Evolutionary conservation across 2,113 vertebrate species (phyloP).

Genomic region (Tinamus guttatus): DNA sequence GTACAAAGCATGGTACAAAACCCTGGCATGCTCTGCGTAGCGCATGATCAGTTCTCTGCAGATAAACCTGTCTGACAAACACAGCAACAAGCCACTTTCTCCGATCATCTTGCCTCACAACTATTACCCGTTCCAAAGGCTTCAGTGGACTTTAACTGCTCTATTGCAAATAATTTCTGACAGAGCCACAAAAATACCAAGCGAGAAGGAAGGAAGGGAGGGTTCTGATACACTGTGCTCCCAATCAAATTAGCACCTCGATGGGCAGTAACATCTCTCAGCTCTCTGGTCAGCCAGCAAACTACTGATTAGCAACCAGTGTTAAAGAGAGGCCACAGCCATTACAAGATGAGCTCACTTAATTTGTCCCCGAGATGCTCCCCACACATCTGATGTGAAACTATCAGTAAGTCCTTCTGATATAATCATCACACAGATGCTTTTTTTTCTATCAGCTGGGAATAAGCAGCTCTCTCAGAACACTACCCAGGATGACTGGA

Average conservation of each 20-base stretch:
- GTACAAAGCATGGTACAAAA: neutral
- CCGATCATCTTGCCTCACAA: neutral
- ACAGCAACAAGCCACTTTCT: neutral
- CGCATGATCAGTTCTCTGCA: neutral
- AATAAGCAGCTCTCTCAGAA: neutral
- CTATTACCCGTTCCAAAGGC: neutral
- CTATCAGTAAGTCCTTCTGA: neutral
- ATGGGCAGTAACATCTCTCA: neutral
- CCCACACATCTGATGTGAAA: neutral
- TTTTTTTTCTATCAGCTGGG: neutral
- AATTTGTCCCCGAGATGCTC: neutral
- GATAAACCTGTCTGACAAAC: constrained; percentile 11
- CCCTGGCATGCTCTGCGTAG: neutral
- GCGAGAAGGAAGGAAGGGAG: neutral
- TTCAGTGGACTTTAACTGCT: neutral
- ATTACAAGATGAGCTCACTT: neutral
- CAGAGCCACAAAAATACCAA: neutral
- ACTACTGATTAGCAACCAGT: neutral
- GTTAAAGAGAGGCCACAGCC: neutral
- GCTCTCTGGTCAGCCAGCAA: neutral
- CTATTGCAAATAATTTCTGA: neutral
- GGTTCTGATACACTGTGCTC: neutral
- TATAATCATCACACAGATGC: neutral
- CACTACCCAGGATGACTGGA: neutral
- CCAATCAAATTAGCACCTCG: neutral